These are phyloP conservation scores for Temnothorax unifasciatus DNA, from an alignment of 2,888 invertebrate species.

Conservation along the genomic window DNA sequence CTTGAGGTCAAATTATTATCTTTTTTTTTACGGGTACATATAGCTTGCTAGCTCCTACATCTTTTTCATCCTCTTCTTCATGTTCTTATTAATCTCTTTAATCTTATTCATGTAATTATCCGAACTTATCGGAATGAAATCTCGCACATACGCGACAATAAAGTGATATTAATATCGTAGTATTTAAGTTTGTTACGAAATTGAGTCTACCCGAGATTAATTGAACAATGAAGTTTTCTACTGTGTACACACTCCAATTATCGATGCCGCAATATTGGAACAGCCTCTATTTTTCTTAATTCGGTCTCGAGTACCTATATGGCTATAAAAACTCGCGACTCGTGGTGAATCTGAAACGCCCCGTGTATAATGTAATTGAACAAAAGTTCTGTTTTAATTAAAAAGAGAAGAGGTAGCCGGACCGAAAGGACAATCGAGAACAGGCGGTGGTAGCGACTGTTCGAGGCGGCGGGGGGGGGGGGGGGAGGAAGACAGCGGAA, in stretches of 20 bases:
- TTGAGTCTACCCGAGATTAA: not conserved
- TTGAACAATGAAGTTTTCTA: not conserved
- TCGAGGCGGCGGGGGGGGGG: not conserved
- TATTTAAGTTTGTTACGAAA: not conserved
- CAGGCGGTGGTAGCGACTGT: slow-evolving; percentile 1
- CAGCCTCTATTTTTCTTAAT: slow-evolving; percentile 16
- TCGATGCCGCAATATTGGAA: slow-evolving; percentile 11
- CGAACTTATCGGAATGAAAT: not conserved
- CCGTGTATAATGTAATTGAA: slow-evolving; percentile 47
- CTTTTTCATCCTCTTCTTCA: not conserved
- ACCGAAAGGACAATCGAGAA: slow-evolving; percentile 46
- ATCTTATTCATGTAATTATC: too few species aligned
- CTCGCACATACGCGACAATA: not conserved
- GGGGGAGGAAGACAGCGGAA: slow-evolving; percentile 62
- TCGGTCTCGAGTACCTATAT: slow-evolving; percentile 1
- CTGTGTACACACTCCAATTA: slow-evolving; percentile 11
- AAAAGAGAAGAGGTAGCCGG: slow-evolving; percentile 25
- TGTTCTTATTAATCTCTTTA: too few species aligned
- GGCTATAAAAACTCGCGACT: slow-evolving; percentile 8
- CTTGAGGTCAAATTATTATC: not conserved
- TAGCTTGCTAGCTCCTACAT: not conserved
- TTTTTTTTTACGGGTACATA: not conserved
- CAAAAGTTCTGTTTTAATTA: slow-evolving; percentile 54
- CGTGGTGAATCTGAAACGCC: slow-evolving; percentile 1
- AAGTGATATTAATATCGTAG: not conserved